phyloP scores from a whole-genome alignment of 2,797 vertebrate genomes.

The Dallia pectoralis region DNA sequence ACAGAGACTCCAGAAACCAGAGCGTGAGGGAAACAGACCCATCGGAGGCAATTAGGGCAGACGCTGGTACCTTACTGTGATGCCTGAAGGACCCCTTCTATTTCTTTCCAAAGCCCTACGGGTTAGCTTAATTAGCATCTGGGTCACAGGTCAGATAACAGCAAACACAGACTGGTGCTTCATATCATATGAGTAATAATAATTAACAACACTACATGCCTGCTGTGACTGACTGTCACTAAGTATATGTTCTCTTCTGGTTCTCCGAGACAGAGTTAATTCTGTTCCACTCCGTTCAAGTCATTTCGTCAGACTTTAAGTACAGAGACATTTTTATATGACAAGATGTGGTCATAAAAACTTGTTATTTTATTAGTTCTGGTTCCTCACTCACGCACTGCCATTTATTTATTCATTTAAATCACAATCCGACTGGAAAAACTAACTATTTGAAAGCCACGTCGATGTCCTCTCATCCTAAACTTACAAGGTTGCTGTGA shows the following conservation, averaged over 20 bases:
- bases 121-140: background rate
- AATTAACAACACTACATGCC: background rate
- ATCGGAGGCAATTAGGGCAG: background rate
- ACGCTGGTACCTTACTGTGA: background rate
- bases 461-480: no score
- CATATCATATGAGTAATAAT: background rate
- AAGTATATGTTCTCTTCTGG: background rate
- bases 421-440: no score
- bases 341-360: background rate
- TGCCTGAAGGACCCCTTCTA: background rate
- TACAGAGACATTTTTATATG: background rate
- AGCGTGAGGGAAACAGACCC: background rate
- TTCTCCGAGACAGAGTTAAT: background rate
- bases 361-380: background rate
- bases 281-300: background rate
- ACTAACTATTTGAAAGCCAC: no score
- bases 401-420: no score
- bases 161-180: background rate
- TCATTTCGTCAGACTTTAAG: background rate
- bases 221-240: background rate
- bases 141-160: background rate
- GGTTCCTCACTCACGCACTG: background rate
- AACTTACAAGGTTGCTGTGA: background rate
- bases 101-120: background rate
- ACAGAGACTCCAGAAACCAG: background rate